Base-by-base conservation (phyloP, 2,797 vertebrate genomes). In the Enteromius afrohamiltoni region DNA sequence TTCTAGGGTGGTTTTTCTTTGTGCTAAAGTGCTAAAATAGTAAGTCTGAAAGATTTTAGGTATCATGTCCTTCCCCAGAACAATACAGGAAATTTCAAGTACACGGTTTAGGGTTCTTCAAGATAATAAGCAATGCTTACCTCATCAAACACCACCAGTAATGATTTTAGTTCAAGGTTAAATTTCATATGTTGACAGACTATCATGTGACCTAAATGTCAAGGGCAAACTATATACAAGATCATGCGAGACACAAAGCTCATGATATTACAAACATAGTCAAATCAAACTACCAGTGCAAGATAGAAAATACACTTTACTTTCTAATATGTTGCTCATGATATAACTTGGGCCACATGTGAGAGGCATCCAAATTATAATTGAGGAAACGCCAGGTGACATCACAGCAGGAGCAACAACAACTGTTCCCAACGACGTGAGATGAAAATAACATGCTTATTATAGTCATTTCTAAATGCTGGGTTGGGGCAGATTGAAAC, bases 401-500 rank as follows among this genome's bases (percentile, higher is more conserved):
- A 82, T 86, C 79, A 86, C 53, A 68, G 79, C 42, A 74, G 83
- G 76, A 37, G 16, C 40, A 23, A 40, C 70, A 82, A 76, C 70
- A 82, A 76, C 82, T 83, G 75, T 70, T 70, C 37, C 23, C 65
- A 49, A 70, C 69, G 26, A 78, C 42, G 47, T 19, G 40, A 49
- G 75, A 64, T 65, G 81, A 78, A 70, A 83, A 78, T 47, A 71
- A 69, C 49, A 79, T 80, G 80, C 84, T 79, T 82, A 65, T 42
- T 65, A 58, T 37, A 78, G 42, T 71, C n/a, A 16, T 67, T 42
- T 76, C 34, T 64, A 5, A 73, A 80, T 73, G 51, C 85, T 37
- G 79, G 74, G 51, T 81, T 68, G 77, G 76, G 86, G 88, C 6
- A 64, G 80, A 83, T 84, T 85, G 83, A 58, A 85, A 81, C 73